Conservation (phyloP, 30 jellyfish, hydroid and myxozoan species). For the Phacellophora camtschatica region DNA sequence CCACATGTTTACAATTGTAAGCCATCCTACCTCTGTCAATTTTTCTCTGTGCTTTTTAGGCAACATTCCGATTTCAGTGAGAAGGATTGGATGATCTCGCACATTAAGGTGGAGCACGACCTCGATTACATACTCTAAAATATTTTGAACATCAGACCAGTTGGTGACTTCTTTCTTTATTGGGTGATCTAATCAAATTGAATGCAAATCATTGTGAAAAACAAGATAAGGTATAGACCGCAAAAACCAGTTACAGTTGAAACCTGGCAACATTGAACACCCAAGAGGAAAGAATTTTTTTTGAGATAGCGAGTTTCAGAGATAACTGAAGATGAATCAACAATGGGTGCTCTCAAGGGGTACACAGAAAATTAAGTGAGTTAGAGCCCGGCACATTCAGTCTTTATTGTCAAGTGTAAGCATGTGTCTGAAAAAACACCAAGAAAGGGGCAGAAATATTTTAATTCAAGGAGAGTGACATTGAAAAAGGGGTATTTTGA, state of each 20-base stretch:
- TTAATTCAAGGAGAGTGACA: too few relatives aligned
- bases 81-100: conserved; percentile 79
- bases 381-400: too few relatives aligned
- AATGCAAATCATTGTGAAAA: neutral
- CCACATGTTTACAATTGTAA: too few relatives aligned
- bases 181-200: conserved; percentile 94
- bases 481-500: too few relatives aligned
- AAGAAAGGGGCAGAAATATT: too few relatives aligned
- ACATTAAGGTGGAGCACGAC: conserved; percentile 65
- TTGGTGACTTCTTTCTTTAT: conserved; percentile 71
- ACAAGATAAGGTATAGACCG: neutral
- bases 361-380: too few relatives aligned
- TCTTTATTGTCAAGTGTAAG: too few relatives aligned
- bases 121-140: conserved; percentile 82
- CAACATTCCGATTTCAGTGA: conserved; percentile 73
- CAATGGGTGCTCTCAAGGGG: too few relatives aligned
- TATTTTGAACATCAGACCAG: conserved; percentile 84
- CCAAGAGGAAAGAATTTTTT: neutral
- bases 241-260: neutral
- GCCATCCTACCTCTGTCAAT: conserved; percentile 87
- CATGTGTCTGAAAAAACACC: too few relatives aligned
- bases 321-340: too few relatives aligned
- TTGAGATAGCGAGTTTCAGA: too few relatives aligned
- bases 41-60: conserved; percentile 81
- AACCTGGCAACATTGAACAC: neutral